Conservation (phyloP, 2,888 invertebrate genomes). For the Dicranocentrus wangi region DNA sequence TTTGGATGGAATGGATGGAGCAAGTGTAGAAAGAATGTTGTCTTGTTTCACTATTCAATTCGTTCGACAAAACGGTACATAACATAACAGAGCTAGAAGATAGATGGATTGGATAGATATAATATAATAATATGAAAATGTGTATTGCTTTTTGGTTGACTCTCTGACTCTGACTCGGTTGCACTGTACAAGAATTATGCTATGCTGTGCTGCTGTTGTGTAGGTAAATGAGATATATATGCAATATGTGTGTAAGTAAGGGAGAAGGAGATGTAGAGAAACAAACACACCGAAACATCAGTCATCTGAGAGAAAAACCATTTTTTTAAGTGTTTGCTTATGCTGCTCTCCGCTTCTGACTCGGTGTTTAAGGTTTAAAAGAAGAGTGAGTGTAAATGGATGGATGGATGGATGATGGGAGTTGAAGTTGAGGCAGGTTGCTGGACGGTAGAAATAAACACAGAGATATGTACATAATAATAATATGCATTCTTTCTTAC, state of each 20-base stretch:
- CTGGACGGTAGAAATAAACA: neutral
- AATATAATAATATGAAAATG: neutral
- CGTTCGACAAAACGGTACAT: too few species aligned
- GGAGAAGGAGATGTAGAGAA: slow-evolving; percentile 2
- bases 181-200: too few species aligned
- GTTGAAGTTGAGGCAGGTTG: slow-evolving; percentile 19
- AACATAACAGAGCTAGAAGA: too few species aligned
- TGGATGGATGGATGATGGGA: neutral
- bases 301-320: slow-evolving; percentile 9
- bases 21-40: too few species aligned
- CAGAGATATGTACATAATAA: neutral
- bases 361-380: neutral
- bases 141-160: neutral
- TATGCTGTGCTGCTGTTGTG: too few species aligned
- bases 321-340: neutral
- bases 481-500: too few species aligned
- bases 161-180: neutral
- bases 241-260: slow-evolving; percentile 21
- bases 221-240: too few species aligned
- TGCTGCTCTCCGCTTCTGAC: neutral
- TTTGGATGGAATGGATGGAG: too few species aligned
- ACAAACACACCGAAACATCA: slow-evolving; percentile 12
- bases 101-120: neutral
- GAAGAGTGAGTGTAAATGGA: neutral
- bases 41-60: too few species aligned